Percentiles rank a stretch among this genome's conserved stretches.
phyloP scores from a whole-genome alignment of 2,797 vertebrate species.

The Delichon dasypus region DNA sequence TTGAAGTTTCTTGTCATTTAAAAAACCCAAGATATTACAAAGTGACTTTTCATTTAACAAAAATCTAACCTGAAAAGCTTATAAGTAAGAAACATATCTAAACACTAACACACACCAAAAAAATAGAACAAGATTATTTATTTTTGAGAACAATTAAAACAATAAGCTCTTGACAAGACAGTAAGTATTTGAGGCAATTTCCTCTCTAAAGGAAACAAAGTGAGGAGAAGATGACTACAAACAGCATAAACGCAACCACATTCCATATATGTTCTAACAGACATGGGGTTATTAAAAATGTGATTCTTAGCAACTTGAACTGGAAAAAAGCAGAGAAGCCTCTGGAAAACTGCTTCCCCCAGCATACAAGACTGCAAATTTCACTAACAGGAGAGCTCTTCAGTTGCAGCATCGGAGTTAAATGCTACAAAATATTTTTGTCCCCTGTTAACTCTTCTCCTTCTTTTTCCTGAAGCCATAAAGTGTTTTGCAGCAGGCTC shows the following conservation, averaged over 20 bases:
- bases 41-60: not conserved
- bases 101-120: not conserved
- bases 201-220: not conserved
- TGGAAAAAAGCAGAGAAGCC: not conserved
- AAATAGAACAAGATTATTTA: not conserved
- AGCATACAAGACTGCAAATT: not conserved
- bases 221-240: not conserved
- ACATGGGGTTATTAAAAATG: not conserved
- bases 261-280: accelerated
- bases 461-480: not conserved
- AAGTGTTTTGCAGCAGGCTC: not conserved
- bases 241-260: not conserved
- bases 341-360: not conserved
- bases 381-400: not conserved
- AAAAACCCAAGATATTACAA: not conserved
- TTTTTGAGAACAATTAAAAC: not conserved
- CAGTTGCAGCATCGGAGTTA: not conserved
- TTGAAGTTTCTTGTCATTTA: not conserved
- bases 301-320: not conserved
- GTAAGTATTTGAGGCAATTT: not conserved
- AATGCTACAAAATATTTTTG: not conserved
- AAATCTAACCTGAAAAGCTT: not conserved
- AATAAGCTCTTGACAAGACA: not conserved
- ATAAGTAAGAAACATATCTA: not conserved
- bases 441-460: not conserved